Evolutionary conservation across 2,888 invertebrate species (phyloP).

Genomic region (Hemicrepidius hirtus): DNA sequence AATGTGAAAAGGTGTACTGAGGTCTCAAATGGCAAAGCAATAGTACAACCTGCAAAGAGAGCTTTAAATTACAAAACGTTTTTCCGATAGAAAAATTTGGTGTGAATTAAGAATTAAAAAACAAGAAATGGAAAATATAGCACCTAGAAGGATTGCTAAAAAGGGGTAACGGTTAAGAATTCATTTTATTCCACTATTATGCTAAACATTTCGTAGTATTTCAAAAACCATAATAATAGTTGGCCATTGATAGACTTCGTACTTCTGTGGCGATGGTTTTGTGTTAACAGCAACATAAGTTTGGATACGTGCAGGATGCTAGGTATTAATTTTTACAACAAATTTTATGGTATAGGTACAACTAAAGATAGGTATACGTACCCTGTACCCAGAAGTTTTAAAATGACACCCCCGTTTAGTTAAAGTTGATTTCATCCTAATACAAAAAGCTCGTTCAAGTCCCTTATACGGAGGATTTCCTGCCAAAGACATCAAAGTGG

Average conservation of each 20-base stretch:
- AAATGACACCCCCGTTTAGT: conserved; percentile 98
- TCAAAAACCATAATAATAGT: too few relatives aligned
- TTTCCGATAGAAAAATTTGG: too few relatives aligned
- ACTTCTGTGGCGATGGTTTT: too few relatives aligned
- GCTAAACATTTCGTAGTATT: too few relatives aligned
- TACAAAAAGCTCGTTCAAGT: conserved; percentile 93
- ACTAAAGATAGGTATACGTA: conserved; percentile 76
- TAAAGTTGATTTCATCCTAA: conserved; percentile 97
- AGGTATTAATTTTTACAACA: conserved; percentile 3
- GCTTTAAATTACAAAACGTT: conserved; percentile 31
- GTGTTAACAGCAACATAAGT: too few relatives aligned
- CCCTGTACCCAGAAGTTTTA: conserved; percentile 96
- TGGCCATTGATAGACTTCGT: too few relatives aligned
- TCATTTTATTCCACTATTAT: too few relatives aligned
- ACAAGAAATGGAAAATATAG: too few relatives aligned
- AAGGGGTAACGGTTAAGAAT: too few relatives aligned
- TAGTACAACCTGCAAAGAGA: conserved; percentile 87
- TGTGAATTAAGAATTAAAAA: too few relatives aligned
- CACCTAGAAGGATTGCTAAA: too few relatives aligned
- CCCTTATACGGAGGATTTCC: conserved; percentile 82
- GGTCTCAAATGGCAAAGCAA: conserved; percentile 93
- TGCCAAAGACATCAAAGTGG: conserved; percentile 87
- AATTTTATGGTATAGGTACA: background rate
- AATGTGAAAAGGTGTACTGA: conserved; percentile 94
- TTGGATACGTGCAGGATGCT: too few relatives aligned